These are phyloP conservation scores for Luidia sarsii DNA, from an alignment of 53 echinoderm and acorn worm species.

Conservation along the genomic window DNA sequence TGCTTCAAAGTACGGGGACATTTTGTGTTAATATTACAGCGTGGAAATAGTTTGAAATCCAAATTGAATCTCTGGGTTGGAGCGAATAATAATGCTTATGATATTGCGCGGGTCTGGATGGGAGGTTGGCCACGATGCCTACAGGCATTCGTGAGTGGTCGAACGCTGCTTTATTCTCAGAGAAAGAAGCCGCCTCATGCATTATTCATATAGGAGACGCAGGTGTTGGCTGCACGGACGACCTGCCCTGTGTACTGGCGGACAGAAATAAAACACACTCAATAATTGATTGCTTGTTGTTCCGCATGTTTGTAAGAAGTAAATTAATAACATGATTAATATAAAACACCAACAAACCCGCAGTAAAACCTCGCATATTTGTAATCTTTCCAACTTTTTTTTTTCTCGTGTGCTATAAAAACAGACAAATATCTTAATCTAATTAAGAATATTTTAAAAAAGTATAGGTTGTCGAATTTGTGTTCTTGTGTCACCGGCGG, in stretches of 20 bases:
- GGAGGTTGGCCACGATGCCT: conserved; percentile 9
- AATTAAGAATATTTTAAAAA: too few relatives aligned
- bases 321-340: too few relatives aligned
- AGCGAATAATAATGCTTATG: not conserved
- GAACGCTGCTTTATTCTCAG: conserved; percentile 42
- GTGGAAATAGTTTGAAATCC: not conserved
- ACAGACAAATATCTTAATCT: too few relatives aligned
- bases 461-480: too few relatives aligned
- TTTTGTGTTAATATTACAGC: too few relatives aligned
- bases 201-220: conserved; percentile 47
- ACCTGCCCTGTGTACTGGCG: conserved; percentile 32
- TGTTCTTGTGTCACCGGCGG: too few relatives aligned
- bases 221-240: conserved; percentile 41
- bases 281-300: conserved; percentile 48
- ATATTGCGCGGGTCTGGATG: not conserved
- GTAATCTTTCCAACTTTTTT: too few relatives aligned
- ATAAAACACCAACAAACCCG: too few relatives aligned
- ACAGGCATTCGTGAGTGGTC: conserved; percentile 37
- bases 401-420: too few relatives aligned
- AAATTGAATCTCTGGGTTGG: not conserved
- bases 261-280: conserved; percentile 6
- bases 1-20: too few relatives aligned
- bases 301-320: conserved; percentile 24
- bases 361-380: too few relatives aligned
- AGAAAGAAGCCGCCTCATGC: conserved; percentile 49